Percentiles rank a stretch among this genome's conserved stretches.
These are phyloP conservation scores for Agonopterix subpropinquella DNA, from an alignment of 2,888 invertebrate genomes.

Conservation along the genomic window DNA sequence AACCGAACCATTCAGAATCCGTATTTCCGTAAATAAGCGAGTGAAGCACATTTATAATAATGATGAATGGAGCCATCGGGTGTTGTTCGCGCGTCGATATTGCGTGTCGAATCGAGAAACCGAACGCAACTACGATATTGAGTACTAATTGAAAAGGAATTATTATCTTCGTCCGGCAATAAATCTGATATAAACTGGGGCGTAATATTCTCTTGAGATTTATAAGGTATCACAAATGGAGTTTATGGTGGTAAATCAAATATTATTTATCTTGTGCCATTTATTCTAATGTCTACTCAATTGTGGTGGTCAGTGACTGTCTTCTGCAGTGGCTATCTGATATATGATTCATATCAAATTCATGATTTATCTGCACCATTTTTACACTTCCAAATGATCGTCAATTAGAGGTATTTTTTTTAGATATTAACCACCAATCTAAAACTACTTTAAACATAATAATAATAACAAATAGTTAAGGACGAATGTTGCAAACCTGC, in stretches of 20 bases:
- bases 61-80: slow-evolving; percentile 70
- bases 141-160: slow-evolving; percentile 69
- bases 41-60: slow-evolving; percentile 75
- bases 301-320: too few species aligned
- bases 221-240: slow-evolving; percentile 21
- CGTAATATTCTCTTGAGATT: slow-evolving; percentile 30
- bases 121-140: slow-evolving; percentile 42
- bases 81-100: slow-evolving; percentile 59
- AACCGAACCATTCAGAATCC: slow-evolving; percentile 64
- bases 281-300: too few species aligned
- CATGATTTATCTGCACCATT: too few species aligned
- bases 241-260: slow-evolving; percentile 47
- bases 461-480: slow-evolving; percentile 17
- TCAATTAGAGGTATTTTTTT: too few species aligned
- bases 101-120: slow-evolving; percentile 64
- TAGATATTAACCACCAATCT: too few species aligned
- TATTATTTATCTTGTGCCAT: too few species aligned
- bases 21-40: slow-evolving; percentile 76
- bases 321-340: too few species aligned
- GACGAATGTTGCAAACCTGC: slow-evolving; percentile 43
- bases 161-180: slow-evolving; percentile 59
- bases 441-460: background rate
- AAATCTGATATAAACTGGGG: slow-evolving; percentile 65
- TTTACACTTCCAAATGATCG: too few species aligned
- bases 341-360: too few species aligned